phyloP scores from a whole-genome alignment of 2,888 invertebrate species.

The Vannuccia rotundouncinata region DNA sequence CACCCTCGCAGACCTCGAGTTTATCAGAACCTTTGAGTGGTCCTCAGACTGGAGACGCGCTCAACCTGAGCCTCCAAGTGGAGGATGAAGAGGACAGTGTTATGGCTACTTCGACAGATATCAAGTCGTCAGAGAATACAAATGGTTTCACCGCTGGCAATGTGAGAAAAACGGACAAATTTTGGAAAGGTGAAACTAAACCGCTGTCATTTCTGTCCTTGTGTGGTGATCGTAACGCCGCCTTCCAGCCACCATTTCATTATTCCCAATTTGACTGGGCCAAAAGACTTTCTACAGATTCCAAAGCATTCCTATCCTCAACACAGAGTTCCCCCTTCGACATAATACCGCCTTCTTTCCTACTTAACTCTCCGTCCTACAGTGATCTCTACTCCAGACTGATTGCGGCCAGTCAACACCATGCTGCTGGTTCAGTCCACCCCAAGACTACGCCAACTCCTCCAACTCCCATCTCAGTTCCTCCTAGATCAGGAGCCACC shows the following conservation, averaged over 20 bases:
- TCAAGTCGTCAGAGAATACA: neutral
- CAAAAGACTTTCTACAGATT: neutral
- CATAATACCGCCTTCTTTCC: neutral
- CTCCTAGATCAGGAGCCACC: neutral
- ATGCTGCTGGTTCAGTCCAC: neutral
- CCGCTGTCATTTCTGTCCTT: neutral
- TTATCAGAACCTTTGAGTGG: neutral
- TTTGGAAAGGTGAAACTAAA: neutral
- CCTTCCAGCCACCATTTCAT: neutral
- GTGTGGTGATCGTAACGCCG: neutral
- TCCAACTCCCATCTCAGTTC: neutral
- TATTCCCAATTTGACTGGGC: constrained; percentile 8
- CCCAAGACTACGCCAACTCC: neutral
- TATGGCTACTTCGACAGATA: neutral
- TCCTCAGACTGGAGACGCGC: neutral
- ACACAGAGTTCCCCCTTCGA: neutral
- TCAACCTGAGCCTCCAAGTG: neutral
- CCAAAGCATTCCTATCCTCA: neutral
- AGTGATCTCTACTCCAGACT: neutral
- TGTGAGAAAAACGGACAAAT: too few relatives aligned
- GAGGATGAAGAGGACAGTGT: constrained; percentile 9
- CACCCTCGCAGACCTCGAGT: neutral
- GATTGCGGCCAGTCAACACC: neutral
- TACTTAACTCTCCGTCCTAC: neutral
- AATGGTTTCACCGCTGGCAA: neutral